These are phyloP conservation scores for Clivina fossor DNA, from an alignment of 2,888 invertebrate genomes.

Conservation along the genomic window DNA sequence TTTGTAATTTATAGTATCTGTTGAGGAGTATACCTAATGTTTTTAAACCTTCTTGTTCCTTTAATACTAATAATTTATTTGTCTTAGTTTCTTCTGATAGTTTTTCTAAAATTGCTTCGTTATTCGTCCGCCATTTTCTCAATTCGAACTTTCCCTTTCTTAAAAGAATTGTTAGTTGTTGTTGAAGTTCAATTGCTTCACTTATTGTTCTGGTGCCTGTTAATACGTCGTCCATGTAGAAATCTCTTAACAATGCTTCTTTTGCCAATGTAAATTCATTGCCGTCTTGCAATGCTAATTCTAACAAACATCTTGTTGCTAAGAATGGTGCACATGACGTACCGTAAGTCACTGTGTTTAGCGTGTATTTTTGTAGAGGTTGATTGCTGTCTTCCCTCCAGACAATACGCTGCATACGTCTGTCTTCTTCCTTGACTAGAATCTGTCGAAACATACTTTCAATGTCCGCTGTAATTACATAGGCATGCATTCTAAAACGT, in stretches of 20 bases:
- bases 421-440: constrained; percentile 37
- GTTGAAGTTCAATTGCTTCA: too few species aligned
- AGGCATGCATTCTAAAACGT: constrained; percentile 41
- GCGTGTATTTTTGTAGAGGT: constrained; percentile 33
- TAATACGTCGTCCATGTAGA: constrained; percentile 39
- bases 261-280: constrained; percentile 35
- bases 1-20: too few species aligned
- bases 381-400: constrained; percentile 35
- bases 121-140: too few species aligned
- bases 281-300: constrained; percentile 36
- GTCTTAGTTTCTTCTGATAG: too few species aligned
- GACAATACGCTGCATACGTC: constrained; percentile 39
- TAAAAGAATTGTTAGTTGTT: too few species aligned
- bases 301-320: constrained; percentile 36
- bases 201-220: too few species aligned
- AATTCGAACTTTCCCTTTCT: too few species aligned
- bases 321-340: constrained; percentile 38
- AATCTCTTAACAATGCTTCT: constrained; percentile 27
- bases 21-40: too few species aligned
- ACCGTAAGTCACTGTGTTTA: constrained; percentile 41
- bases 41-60: too few species aligned
- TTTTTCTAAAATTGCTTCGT: too few species aligned
- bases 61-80: too few species aligned
- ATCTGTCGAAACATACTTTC: constrained; percentile 45
- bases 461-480: constrained; percentile 43